Evolutionary conservation across 1,140 invertebrate genomes (phyloP).

Genomic region (Gyrodactylus salaris): DNA sequence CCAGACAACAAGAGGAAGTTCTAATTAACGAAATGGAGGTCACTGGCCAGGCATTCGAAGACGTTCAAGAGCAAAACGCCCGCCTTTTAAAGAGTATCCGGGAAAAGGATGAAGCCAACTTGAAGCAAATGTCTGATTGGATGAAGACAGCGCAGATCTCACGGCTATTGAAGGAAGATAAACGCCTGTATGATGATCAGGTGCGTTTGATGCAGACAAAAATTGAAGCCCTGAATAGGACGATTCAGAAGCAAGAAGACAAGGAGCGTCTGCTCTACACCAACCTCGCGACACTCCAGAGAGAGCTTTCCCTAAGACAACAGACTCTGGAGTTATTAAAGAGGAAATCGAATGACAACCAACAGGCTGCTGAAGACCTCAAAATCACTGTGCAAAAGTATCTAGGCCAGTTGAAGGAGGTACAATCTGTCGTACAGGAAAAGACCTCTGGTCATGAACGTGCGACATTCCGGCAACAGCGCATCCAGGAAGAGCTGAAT

Average conservation of each 20-base stretch:
- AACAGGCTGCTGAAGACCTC: constrained; percentile 67
- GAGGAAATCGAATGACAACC: constrained; percentile 37
- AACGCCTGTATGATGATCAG: constrained; percentile 52
- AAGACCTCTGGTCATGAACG: constrained; percentile 73
- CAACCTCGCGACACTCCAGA: constrained; percentile 60
- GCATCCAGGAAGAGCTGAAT: constrained; percentile 60
- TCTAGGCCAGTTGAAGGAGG: constrained; percentile 77
- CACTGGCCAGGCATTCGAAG: constrained; percentile 87
- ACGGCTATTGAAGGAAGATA: constrained; percentile 65
- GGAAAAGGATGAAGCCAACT: constrained; percentile 94
- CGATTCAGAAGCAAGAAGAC: constrained; percentile 70
- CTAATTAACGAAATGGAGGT: constrained; percentile 86
- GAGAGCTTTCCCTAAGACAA: constrained; percentile 33
- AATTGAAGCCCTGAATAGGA: constrained; percentile 70
- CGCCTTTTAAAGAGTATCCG: constrained; percentile 65
- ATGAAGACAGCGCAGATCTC: constrained; percentile 86
- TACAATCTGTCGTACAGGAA: constrained; percentile 69
- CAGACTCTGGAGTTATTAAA: constrained; percentile 67
- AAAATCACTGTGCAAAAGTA: constrained; percentile 70
- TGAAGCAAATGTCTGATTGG: constrained; percentile 86
- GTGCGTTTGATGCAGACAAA: constrained; percentile 51
- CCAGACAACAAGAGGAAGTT: constrained; percentile 49
- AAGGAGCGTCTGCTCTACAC: constrained; percentile 72
- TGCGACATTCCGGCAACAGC: constrained; percentile 75
- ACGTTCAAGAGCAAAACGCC: constrained; percentile 95